Conservation (phyloP, 2,113 vertebrate genomes). For the Podiceps cristatus region DNA sequence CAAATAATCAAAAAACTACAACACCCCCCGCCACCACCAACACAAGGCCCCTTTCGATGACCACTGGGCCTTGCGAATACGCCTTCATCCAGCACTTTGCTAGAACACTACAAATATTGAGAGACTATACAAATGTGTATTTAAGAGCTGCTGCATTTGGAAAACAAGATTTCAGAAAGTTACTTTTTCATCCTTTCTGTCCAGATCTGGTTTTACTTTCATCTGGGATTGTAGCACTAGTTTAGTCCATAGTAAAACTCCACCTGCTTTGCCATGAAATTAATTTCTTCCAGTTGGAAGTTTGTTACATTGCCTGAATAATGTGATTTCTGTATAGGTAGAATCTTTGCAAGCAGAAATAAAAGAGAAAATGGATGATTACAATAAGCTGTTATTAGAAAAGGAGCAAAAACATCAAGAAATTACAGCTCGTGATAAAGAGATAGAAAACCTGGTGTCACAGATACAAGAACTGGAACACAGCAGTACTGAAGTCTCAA, state of each 20-base stretch:
- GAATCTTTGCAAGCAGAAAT: constrained; percentile 87
- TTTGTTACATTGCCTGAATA: neutral
- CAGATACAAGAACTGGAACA: constrained; percentile 84
- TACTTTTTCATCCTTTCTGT: constrained; percentile 11
- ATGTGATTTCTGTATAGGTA: constrained; percentile 78
- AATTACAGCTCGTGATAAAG: constrained; percentile 82
- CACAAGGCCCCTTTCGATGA: neutral
- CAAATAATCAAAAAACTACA: neutral
- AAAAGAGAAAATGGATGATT: constrained; percentile 86
- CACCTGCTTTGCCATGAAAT: neutral
- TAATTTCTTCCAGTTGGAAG: neutral
- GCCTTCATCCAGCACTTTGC: neutral
- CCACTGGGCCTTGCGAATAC: neutral
- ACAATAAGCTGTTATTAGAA: constrained; percentile 79
- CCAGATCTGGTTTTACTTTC: neutral
- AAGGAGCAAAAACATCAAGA: constrained; percentile 85
- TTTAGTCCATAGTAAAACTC: neutral
- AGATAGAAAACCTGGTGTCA: constrained; percentile 84
- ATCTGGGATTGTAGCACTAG: neutral
- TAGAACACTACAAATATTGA: neutral
- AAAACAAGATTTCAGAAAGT: neutral
- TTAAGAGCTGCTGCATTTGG: neutral
- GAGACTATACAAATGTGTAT: neutral
- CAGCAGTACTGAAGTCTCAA: constrained; percentile 60
- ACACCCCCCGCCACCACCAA: rapidly evolving